Evolutionary conservation across 1,140 invertebrate species (phyloP).

Genomic region (Lycorma delicatula): DNA sequence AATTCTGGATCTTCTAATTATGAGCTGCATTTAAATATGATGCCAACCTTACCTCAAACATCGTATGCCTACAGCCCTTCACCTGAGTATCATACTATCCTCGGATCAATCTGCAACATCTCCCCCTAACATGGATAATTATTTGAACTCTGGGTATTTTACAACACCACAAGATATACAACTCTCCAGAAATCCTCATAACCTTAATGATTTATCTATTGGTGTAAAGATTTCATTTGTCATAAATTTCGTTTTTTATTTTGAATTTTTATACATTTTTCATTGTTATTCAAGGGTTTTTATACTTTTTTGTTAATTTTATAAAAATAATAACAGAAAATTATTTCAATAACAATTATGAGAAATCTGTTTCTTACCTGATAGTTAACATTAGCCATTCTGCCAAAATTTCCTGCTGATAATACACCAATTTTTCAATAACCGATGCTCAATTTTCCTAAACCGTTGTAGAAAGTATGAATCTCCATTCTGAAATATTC

Average conservation of each 20-base stretch:
- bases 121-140: background rate
- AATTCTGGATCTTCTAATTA: background rate
- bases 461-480: background rate
- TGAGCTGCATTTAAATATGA: background rate
- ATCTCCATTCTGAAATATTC: constrained; percentile 8
- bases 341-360: background rate
- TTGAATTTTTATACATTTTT: background rate
- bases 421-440: constrained; percentile 9
- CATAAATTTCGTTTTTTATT: background rate
- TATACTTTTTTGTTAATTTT: background rate
- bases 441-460: constrained; percentile 2
- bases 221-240: background rate
- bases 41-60: background rate
- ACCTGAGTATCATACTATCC: background rate
- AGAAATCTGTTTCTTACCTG: constrained; percentile 1
- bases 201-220: background rate
- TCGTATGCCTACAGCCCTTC: constrained; percentile 1
- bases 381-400: constrained; percentile 8
- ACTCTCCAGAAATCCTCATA: background rate
- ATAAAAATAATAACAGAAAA: background rate
- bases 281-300: too few species aligned
- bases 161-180: background rate
- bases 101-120: background rate
- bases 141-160: background rate
- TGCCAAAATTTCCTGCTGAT: background rate